phyloP scores from a whole-genome alignment of 2,113 vertebrate species.

The Sander lucioperca region DNA sequence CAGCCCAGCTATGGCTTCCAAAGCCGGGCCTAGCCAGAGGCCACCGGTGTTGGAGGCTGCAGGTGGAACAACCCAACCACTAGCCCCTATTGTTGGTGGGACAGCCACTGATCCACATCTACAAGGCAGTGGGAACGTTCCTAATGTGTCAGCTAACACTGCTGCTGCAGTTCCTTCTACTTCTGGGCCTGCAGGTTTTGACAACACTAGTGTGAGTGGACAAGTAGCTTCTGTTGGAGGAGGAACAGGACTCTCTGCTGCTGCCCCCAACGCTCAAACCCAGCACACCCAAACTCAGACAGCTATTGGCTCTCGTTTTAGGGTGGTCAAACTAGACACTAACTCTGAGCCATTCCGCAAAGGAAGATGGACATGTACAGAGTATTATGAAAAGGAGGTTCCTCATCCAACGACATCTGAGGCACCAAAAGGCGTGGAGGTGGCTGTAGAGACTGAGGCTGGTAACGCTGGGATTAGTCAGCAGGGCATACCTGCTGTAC shows the following conservation, averaged over 20 bases:
- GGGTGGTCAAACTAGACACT: conserved; percentile 97
- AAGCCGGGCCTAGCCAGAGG: conserved; percentile 48
- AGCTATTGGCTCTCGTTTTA: conserved; percentile 91
- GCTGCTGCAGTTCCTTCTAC: conserved; percentile 37
- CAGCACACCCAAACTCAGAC: conserved; percentile 79
- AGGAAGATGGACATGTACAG: conserved; percentile 96
- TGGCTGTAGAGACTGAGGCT: conserved; percentile 76
- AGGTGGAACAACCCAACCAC: conserved; percentile 32
- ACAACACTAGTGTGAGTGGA: conserved; percentile 43
- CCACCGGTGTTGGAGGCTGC: conserved; percentile 48
- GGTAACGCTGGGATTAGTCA: conserved; percentile 51
- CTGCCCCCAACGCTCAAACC: conserved; percentile 71
- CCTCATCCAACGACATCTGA: conserved; percentile 61
- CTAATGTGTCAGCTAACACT: conserved; percentile 24
- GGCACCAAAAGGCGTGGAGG: conserved; percentile 55
- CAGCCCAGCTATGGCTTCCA: conserved; percentile 50
- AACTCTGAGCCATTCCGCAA: conserved; percentile 96
- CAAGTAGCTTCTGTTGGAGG: conserved; percentile 68
- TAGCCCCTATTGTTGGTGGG: conserved; percentile 31
- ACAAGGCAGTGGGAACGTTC: conserved; percentile 45
- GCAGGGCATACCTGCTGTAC: conserved; percentile 44
- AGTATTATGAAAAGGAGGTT: conserved; percentile 96
- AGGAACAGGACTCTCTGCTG: conserved; percentile 74
- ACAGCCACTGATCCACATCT: conserved; percentile 38
- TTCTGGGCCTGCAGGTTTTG: conserved; percentile 50